phyloP scores from a whole-genome alignment of 2,888 invertebrate species.

The Caenorhabditis uteleia region DNA sequence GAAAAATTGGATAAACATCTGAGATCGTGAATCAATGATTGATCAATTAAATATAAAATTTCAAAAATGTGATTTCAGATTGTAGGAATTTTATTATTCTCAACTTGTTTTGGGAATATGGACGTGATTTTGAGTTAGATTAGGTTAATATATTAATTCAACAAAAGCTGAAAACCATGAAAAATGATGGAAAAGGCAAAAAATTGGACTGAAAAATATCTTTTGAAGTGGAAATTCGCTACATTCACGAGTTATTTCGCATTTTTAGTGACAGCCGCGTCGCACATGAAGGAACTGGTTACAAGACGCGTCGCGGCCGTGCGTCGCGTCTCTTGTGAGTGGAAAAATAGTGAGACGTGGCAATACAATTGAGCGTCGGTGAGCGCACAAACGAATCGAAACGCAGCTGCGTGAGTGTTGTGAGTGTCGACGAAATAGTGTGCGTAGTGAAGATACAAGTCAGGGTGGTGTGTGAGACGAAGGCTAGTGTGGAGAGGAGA shows the following conservation, averaged over 20 bases:
- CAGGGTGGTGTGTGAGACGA: conserved; percentile 10
- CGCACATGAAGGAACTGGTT: conserved; percentile 11
- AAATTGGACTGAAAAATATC: no score
- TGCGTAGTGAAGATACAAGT: not conserved
- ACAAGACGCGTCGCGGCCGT: conserved; percentile 13
- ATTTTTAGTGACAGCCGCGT: conserved; percentile 8
- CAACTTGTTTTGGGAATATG: no score
- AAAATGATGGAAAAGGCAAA: no score
- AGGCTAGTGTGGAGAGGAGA: conserved; percentile 20
- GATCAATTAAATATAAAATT: no score
- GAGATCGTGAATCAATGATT: no score
- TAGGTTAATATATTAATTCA: no score
- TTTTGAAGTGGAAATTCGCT: not conserved
- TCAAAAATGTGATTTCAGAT: no score
- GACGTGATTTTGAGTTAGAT: no score
- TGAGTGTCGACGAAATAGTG: conserved; percentile 13
- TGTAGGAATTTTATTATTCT: no score
- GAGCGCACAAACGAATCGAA: not conserved
- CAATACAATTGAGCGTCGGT: conserved; percentile 8
- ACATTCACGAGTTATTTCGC: conserved; percentile 29
- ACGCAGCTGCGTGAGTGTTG: conserved; percentile 5
- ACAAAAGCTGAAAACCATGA: no score
- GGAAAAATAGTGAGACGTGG: conserved; percentile 30
- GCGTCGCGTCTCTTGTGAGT: conserved; percentile 23
- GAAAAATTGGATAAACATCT: no score